These are phyloP conservation scores for Eupithecia inturbata DNA, from an alignment of 2,888 invertebrate genomes.

Conservation along the genomic window DNA sequence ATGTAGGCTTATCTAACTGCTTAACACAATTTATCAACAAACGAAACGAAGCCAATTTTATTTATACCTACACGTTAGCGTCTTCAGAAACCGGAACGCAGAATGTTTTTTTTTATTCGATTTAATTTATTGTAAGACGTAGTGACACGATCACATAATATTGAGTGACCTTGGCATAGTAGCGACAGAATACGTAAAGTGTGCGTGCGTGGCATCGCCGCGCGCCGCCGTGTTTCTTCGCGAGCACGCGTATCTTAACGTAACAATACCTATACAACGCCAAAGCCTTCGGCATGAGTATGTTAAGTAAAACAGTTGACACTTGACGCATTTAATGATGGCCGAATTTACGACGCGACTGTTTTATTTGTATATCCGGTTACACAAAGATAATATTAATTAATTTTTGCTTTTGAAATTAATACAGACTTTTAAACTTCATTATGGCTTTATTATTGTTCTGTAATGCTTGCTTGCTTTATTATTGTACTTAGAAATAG, in stretches of 20 bases:
- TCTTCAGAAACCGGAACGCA: conserved; percentile 32
- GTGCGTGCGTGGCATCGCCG: conserved; percentile 45
- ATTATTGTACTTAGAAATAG: neutral
- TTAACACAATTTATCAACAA: conserved; percentile 24
- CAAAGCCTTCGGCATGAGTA: neutral
- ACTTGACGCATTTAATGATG: neutral
- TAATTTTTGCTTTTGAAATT: neutral
- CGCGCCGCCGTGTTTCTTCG: conserved; percentile 43
- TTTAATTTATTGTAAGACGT: conserved; percentile 61
- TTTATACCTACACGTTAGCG: conserved; percentile 26
- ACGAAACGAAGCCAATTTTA: conserved; percentile 23
- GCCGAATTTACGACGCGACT: neutral
- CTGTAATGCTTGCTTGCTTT: neutral
- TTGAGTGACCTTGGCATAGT: conserved; percentile 71
- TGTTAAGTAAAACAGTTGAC: neutral
- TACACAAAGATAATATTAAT: neutral
- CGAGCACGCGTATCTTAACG: conserved; percentile 45
- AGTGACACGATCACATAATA: conserved; percentile 65
- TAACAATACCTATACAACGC: conserved; percentile 40
- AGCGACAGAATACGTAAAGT: conserved; percentile 52
- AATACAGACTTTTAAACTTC: no score
- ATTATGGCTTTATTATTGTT: neutral
- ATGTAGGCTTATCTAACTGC: neutral
- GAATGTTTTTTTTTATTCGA: conserved; percentile 51
- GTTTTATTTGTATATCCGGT: neutral